Evolutionary conservation across 35 echinoderm and acorn worm species (phyloP), one percentile per base, ranked within the genome.

Genomic region (Diadema setosum): DNA sequence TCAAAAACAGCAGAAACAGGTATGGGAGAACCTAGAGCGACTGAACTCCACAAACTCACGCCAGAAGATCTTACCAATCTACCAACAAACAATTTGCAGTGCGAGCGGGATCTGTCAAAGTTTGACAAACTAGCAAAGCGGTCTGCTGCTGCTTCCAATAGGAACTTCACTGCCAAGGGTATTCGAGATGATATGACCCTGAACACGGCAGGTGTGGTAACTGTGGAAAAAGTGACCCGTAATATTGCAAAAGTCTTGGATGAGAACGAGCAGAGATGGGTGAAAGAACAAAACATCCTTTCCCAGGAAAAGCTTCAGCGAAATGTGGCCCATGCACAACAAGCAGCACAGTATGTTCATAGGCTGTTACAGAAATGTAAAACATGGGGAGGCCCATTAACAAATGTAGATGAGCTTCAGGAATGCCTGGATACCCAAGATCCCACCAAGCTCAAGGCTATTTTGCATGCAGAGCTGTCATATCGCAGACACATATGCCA

Each of bases 111-210:
- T 85, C 24, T 59, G 3, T 6, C 83, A 6, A 85, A 85, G 83
- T 85, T 85, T 25, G 83, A 85, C 36, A 85, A 69, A 65, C 50
- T 85, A 39, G 83, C 83, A 5, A 85, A 46, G 41, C 36, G 80
- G 4, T 82, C 46, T 48, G 39, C 80, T 57, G 36, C 80, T 46
- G 12, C 39, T 55, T 82, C 80, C 36, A 49, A 82, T 49, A 82
- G 4, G 41, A 82, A 82, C 7, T 82, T 82, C 41, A 82, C 80
- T 9, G 80, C 42, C 4, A 82, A 82, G 80, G 80, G 80, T 8
- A 82, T 82, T 3, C 3, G 42, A 82, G 80, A 82, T 82, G 80
- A 82, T 7, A 82, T 82, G 80, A 76, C 70, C 6, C 8, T 76
- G 3, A 31, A 76, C 70, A 76, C 31, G 41, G 70, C 70, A 5